Base-by-base conservation (phyloP, 2,888 invertebrate species). In the Drosophila kambysellisi region DNA sequence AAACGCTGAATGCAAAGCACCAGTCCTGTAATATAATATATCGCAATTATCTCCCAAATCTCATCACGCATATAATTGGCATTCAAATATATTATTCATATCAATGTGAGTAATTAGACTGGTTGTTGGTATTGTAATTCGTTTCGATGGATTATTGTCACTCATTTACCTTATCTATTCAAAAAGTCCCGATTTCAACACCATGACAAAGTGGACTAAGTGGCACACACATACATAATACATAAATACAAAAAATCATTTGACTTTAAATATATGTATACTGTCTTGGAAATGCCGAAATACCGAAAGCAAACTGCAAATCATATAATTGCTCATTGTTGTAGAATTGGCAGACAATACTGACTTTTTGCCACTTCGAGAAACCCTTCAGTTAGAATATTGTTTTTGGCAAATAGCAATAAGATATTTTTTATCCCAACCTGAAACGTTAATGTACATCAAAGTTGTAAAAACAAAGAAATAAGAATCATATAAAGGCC, bases 61-160 rank as follows among this genome's bases (percentile, higher is more conserved):
- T 81, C 76, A 79, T 91, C 90, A 85, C 79, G 84, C 77, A 79
- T 76, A 82, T 88, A 92, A 91, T 91, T 91, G 91, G 82, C 82
- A 79, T 90, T 88, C 81, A 86, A 82, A 79, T 79, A 71, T 66
- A 64, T 72, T 72, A 79, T 75, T 70, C 75, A 74, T 76, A 70
- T 82, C 81, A 65, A 64, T 64, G 82, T 76, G 83, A 81, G 83
- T 89, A 84, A 91, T 88, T 81, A 81, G 81, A 86, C 87, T 78
- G 82, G 69, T 81, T 80, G 74, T 79, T 84, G 76, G 77, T 88
- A 85, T 86, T 82, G 68, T 81, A 84, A 92, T 92, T 91, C 87
- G 83, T 82, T 77, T 76, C 83, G 86, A 79, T 74, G 75, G 86
- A 87, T 91, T 91, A 91, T 84, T 84, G 68, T 64, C 73, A 81